Base-by-base conservation (phyloP, 1,140 invertebrate species). In the Lethrus apterus region DNA sequence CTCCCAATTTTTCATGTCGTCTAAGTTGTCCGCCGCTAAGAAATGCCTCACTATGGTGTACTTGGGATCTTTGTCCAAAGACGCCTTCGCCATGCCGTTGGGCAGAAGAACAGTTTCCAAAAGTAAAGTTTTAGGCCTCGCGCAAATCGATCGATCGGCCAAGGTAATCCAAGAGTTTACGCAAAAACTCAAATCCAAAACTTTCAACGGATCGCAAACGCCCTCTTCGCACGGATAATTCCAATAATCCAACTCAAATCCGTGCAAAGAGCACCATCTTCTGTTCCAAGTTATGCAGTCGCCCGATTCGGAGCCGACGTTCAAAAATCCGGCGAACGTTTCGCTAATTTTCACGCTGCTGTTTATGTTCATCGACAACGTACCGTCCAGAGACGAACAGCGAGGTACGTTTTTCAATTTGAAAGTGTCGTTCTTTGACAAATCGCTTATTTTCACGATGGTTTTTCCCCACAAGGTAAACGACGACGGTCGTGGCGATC, bases 141-240 rank as follows among this genome's bases (percentile, higher is more conserved):
- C 60, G 52, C 69, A 71, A 17, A 67, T 23, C 4, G 46, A 51
- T 14, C 67, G 54, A 44, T 64, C 57, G 10, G 55, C 61, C 0
- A 47, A 34, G 2, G 26, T 40, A n/a, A 67, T 56, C 24, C 52
- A 38, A 0, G 55, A 41, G 5, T 50, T 56, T 0, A 55, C 45
- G 32, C 66, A 69, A 33, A 59, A 46, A 1, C 49, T 55, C 10
- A 73, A 48, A 52, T 71, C 63, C 19, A 73, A 64, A 0, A 43
- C 34, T 1, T 52, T 46, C 1, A 67, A 10, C 0, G 70, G 67
- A 1, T 48, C 15, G 21, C 57, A 52, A 1, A 41, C 30, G n/a
- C 59, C 60, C 49, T 67, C 63, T 23, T 69, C 65, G 2, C 46
- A 50, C 0, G 69, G 69, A 55, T 70, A 70, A 46, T 71, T 70